Evolutionary conservation across 2,113 vertebrate genomes (phyloP).

Genomic region (Eulemur rufifrons): DNA sequence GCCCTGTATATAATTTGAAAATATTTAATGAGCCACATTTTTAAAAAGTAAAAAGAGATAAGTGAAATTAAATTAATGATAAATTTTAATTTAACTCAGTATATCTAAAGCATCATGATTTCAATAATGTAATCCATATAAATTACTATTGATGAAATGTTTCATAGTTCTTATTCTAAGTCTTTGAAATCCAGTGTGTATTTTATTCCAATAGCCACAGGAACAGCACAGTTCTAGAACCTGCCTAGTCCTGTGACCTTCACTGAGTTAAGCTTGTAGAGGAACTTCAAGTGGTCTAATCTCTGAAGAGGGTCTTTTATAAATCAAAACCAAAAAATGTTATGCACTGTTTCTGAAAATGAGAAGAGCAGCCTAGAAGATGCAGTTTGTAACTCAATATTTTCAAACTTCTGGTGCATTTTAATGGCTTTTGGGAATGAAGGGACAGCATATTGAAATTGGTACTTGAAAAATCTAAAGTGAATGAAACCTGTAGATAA

Average conservation of each 20-base stretch:
- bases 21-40: not conserved
- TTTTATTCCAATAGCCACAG: not conserved
- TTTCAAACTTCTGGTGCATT: not conserved
- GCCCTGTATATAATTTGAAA: not conserved
- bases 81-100: not conserved
- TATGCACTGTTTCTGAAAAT: not conserved
- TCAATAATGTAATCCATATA: not conserved
- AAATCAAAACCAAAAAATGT: not conserved
- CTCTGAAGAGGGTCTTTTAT: not conserved
- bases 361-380: conserved; percentile 36
- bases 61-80: not conserved
- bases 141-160: not conserved
- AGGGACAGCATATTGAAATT: not conserved
- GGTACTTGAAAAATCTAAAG: not conserved
- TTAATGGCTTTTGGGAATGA: not conserved
- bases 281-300: not conserved
- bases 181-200: not conserved
- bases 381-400: not conserved
- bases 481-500: not conserved
- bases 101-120: not conserved
- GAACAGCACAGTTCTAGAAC: not conserved
- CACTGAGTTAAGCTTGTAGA: not conserved
- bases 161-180: not conserved
- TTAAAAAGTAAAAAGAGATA: not conserved
- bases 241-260: not conserved